Evolutionary conservation across 2,888 invertebrate genomes (phyloP).

Genomic region (Agonopterix alstromeriana): DNA sequence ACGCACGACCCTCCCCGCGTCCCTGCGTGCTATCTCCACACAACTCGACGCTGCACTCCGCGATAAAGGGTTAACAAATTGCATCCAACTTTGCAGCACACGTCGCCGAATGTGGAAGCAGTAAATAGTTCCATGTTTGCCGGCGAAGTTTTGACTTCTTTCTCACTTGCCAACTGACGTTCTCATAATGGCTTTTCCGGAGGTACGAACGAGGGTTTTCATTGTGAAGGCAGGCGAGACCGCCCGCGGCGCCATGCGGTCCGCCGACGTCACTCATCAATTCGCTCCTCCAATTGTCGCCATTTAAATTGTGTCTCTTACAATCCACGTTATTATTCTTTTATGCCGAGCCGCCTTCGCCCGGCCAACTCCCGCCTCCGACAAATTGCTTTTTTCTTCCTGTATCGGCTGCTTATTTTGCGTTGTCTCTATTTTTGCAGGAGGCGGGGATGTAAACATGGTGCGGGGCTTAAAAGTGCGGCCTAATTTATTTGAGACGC

Average conservation of each 20-base stretch:
- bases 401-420: constrained; percentile 37
- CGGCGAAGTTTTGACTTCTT: constrained; percentile 67
- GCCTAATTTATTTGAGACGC: constrained; percentile 60
- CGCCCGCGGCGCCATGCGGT: constrained; percentile 33
- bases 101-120: constrained; percentile 62
- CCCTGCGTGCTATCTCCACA: constrained; percentile 17
- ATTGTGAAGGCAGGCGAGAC: constrained; percentile 33
- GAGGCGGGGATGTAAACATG: constrained; percentile 50
- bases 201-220: constrained; percentile 25
- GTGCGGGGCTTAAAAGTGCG: constrained; percentile 46
- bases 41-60: constrained; percentile 36
- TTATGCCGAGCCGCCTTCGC: constrained; percentile 29
- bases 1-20: constrained; percentile 19
- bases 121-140: constrained; percentile 67
- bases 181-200: constrained; percentile 55
- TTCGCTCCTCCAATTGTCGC: constrained; percentile 51
- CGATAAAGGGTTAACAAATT: constrained; percentile 72
- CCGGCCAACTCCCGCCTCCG: constrained; percentile 24
- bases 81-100: constrained; percentile 63
- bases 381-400: constrained; percentile 44
- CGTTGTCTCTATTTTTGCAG: constrained; percentile 50
- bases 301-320: constrained; percentile 62
- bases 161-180: constrained; percentile 59
- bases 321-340: constrained; percentile 60
- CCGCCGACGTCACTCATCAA: constrained; percentile 31